Conservation (phyloP, 2,888 invertebrate species). For the Aporophyla lueneburgensis region DNA sequence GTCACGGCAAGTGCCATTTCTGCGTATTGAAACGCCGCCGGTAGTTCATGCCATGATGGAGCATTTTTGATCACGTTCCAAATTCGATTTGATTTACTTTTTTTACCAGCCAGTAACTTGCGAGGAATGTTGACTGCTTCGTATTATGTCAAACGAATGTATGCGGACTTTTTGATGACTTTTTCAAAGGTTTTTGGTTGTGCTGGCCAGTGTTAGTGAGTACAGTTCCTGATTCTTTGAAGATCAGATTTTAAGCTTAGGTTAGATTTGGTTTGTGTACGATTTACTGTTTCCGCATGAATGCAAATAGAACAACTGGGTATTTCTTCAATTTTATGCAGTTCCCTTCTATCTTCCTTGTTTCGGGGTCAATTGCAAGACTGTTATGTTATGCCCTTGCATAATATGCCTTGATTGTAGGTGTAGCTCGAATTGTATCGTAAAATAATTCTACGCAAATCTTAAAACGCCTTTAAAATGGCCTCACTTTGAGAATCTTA, state of each 20-base stretch:
- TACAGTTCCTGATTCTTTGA: conserved; percentile 1
- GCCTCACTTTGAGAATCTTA: conserved; percentile 56
- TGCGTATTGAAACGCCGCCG: conserved; percentile 36
- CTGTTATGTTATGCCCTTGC: conserved; percentile 39
- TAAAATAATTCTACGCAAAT: conserved; percentile 60
- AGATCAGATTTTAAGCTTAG: not conserved
- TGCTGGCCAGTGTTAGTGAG: not conserved
- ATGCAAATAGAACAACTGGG: conserved; percentile 14
- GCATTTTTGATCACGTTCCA: conserved; percentile 48
- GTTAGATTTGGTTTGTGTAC: not conserved
- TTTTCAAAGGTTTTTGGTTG: not conserved
- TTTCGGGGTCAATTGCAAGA: conserved; percentile 24
- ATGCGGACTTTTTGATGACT: not conserved
- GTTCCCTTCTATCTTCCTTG: conserved; percentile 16
- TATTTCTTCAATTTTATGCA: conserved; percentile 20
- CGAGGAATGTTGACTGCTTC: conserved; percentile 32
- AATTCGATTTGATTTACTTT: conserved; percentile 52
- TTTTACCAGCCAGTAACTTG: conserved; percentile 43
- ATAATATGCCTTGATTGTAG: conserved; percentile 49
- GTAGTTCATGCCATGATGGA: conserved; percentile 48
- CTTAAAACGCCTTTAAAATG: conserved; percentile 54
- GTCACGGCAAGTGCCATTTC: conserved; percentile 51
- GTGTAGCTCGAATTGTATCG: conserved; percentile 42
- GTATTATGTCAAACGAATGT: conserved; percentile 14
- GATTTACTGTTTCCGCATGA: not conserved